Evolutionary conservation across 2,113 vertebrate genomes (phyloP).

Genomic region (Trematomus loennbergii): DNA sequence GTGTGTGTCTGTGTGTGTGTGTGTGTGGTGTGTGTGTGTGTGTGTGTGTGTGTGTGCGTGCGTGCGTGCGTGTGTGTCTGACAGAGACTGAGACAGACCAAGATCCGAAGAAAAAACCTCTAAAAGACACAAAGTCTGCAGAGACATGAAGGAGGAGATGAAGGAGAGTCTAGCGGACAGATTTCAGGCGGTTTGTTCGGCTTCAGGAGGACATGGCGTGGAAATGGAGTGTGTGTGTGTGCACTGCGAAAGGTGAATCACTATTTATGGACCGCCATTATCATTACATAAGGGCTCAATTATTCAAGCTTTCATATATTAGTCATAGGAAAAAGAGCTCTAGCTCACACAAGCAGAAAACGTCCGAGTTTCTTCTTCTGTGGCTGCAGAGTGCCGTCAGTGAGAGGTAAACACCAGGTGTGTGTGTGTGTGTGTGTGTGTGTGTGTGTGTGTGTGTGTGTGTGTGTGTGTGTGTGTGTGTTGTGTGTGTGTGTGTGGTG

Average conservation of each 20-base stretch:
- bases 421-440: not conserved
- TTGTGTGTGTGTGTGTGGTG: not conserved
- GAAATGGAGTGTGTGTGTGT: conserved; percentile 23
- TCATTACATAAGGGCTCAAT: conserved; percentile 68
- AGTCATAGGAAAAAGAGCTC: conserved; percentile 45
- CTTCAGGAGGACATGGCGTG: conserved; percentile 18
- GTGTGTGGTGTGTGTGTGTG: conserved; percentile 34
- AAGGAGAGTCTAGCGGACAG: conserved; percentile 16
- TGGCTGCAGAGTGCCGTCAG: not conserved
- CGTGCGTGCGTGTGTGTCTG: conserved; percentile 29
- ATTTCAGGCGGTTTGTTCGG: conserved; percentile 26
- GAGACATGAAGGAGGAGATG: conserved; percentile 28
- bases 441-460: not conserved
- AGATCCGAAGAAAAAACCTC: not conserved
- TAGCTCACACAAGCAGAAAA: conserved; percentile 19
- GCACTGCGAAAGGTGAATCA: conserved; percentile 60
- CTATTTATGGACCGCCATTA: conserved; percentile 69
- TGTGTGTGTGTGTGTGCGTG: conserved; percentile 21
- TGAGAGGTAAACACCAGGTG: conserved; percentile 42
- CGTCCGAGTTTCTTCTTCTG: conserved; percentile 5
- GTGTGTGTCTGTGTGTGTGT: conserved; percentile 32
- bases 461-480: not conserved
- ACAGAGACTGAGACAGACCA: conserved; percentile 41
- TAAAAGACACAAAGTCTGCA: conserved; percentile 37
- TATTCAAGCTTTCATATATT: conserved; percentile 69